Percentiles rank a stretch among this genome's conserved stretches.
phyloP scores from a whole-genome alignment of 2,888 invertebrate genomes.

The Drosophila meridiana region DNA sequence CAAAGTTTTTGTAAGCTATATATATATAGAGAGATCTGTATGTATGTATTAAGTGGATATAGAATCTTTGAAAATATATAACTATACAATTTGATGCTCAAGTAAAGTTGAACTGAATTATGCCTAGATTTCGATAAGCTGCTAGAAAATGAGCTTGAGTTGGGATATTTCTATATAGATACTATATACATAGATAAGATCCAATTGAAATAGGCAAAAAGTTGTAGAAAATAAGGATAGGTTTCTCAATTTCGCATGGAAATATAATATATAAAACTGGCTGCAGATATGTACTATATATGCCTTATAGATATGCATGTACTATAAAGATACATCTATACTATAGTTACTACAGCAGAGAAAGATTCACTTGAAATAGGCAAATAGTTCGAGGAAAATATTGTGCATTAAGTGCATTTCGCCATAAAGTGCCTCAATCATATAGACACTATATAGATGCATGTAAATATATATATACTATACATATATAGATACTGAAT shows the following conservation, averaged over 20 bases:
- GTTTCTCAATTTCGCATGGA: neutral
- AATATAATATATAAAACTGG: neutral
- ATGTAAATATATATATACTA: neutral
- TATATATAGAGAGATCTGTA: neutral
- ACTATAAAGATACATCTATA: neutral
- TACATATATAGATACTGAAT: neutral
- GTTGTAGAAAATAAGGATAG: too few relatives aligned
- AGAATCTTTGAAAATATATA: neutral
- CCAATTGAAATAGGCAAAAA: too few relatives aligned
- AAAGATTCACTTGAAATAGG: neutral
- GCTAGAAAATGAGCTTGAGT: neutral
- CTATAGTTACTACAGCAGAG: neutral
- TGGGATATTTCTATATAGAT: neutral
- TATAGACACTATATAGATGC: neutral
- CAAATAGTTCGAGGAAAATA: neutral
- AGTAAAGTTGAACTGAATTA: neutral
- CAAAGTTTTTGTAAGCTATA: neutral
- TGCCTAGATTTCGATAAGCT: neutral
- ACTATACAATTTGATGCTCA: neutral
- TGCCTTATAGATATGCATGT: neutral
- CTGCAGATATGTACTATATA: neutral
- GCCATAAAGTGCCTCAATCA: neutral
- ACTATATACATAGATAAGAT: neutral
- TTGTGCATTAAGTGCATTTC: neutral
- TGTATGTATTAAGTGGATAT: neutral